Evolutionary conservation across 2,888 invertebrate genomes (phyloP).

Genomic region (Plagiodera versicolora): DNA sequence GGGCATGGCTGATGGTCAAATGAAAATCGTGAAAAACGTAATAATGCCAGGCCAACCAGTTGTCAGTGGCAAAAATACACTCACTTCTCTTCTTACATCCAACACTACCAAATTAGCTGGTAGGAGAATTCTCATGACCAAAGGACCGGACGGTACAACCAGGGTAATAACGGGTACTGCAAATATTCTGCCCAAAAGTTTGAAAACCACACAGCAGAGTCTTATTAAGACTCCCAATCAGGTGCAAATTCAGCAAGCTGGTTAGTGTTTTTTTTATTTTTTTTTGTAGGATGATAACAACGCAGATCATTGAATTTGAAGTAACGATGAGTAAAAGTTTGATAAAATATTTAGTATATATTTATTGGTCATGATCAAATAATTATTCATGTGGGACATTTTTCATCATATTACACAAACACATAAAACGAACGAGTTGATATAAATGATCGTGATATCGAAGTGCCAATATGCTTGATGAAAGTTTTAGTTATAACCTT

Average conservation of each 20-base stretch:
- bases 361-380: no score
- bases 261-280: constrained; percentile 35
- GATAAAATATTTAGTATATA: no score
- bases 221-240: constrained; percentile 58
- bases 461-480: no score
- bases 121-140: constrained; percentile 74
- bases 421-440: no score
- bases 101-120: constrained; percentile 68
- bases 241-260: constrained; percentile 55
- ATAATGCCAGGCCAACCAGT: constrained; percentile 60
- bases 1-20: constrained; percentile 60
- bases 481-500: no score
- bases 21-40: constrained; percentile 68
- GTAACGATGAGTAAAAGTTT: no score
- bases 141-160: constrained; percentile 69
- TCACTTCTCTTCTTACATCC: constrained; percentile 67
- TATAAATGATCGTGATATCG: no score
- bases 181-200: constrained; percentile 59
- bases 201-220: constrained; percentile 52
- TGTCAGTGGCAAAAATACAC: constrained; percentile 63
- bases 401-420: no score
- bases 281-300: no score
- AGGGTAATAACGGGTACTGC: constrained; percentile 64
- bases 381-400: no score
- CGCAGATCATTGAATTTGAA: no score